These are phyloP conservation scores for Carcharodon carcharias DNA, from an alignment of 2,797 vertebrate species.

Conservation along the genomic window DNA sequence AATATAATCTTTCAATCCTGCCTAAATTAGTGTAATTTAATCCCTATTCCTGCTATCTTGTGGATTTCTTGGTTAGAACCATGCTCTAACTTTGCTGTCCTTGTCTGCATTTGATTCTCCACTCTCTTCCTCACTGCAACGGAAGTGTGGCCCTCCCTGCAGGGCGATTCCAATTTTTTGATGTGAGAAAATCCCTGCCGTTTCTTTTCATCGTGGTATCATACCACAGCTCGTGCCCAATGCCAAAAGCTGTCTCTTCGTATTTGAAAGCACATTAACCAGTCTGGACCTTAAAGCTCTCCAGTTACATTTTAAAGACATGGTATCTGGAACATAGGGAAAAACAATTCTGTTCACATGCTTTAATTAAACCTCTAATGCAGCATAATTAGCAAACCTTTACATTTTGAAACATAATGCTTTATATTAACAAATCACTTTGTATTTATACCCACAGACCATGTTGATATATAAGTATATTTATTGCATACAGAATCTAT, in stretches of 20 bases:
- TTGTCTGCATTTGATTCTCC: slow-evolving; percentile 16
- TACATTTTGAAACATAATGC: not conserved
- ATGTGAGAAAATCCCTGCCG: slow-evolving; percentile 35
- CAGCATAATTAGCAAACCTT: slow-evolving; percentile 23
- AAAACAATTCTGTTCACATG: slow-evolving; percentile 29
- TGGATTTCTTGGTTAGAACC: not conserved
- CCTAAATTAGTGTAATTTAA: not conserved
- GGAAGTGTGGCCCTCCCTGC: slow-evolving; percentile 26
- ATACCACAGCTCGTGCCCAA: slow-evolving; percentile 30
- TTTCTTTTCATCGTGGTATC: slow-evolving; percentile 34
- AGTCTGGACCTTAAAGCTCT: slow-evolving; percentile 35
- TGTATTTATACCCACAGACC: not conserved
- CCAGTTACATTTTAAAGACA: slow-evolving; percentile 38
- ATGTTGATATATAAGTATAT: not conserved
- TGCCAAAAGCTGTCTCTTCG: slow-evolving; percentile 34
- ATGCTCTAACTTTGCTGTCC: not conserved
- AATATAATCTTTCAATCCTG: slow-evolving; percentile 1
- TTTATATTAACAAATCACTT: slow-evolving; percentile 7
- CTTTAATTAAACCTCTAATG: slow-evolving; percentile 23
- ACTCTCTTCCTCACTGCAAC: not conserved
- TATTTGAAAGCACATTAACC: slow-evolving; percentile 38
- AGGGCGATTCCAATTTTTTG: slow-evolving; percentile 20
- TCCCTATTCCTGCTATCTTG: slow-evolving; percentile 7
- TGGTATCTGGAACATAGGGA: slow-evolving; percentile 16
- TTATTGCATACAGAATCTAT: slow-evolving; percentile 4